Evolutionary conservation across 2,888 invertebrate species (phyloP).

Genomic region (Rhagonycha fulva): DNA sequence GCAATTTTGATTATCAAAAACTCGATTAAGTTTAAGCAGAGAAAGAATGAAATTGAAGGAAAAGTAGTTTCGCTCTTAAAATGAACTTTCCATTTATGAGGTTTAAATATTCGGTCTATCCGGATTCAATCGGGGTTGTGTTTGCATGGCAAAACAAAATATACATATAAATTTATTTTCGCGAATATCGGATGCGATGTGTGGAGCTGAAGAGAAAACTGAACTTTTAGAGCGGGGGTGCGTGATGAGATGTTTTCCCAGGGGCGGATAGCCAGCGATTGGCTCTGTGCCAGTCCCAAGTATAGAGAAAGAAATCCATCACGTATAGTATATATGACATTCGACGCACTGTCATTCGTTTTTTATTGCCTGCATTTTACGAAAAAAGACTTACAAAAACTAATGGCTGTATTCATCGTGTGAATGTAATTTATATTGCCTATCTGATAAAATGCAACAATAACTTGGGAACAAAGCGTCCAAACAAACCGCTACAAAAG

Average conservation of each 20-base stretch:
- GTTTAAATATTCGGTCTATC: conserved; percentile 28
- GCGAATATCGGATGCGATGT: conserved; percentile 33
- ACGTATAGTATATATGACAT: conserved; percentile 31
- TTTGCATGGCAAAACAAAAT: conserved; percentile 33
- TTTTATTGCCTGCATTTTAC: conserved; percentile 18
- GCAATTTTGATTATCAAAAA: not conserved
- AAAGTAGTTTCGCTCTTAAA: conserved; percentile 20
- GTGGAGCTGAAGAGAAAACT: conserved; percentile 31
- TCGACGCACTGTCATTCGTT: conserved; percentile 25
- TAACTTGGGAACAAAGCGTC: conserved; percentile 11
- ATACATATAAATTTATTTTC: conserved; percentile 37
- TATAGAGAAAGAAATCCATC: conserved; percentile 33
- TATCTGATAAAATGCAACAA: conserved; percentile 12
- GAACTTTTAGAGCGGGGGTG: conserved; percentile 29
- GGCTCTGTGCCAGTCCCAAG: conserved; percentile 42
- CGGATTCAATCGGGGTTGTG: conserved; percentile 27
- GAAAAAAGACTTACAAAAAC: conserved; percentile 16
- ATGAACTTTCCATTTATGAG: conserved; percentile 26
- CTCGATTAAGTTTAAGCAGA: not conserved
- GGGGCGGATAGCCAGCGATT: conserved; percentile 38
- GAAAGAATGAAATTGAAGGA: conserved; percentile 1
- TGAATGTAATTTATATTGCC: conserved; percentile 25
- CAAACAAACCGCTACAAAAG: conserved; percentile 13
- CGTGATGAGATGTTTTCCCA: conserved; percentile 36
- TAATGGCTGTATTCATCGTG: conserved; percentile 22